Evolutionary conservation across 2,888 invertebrate genomes (phyloP).

Genomic region (Herminia tarsipennalis): DNA sequence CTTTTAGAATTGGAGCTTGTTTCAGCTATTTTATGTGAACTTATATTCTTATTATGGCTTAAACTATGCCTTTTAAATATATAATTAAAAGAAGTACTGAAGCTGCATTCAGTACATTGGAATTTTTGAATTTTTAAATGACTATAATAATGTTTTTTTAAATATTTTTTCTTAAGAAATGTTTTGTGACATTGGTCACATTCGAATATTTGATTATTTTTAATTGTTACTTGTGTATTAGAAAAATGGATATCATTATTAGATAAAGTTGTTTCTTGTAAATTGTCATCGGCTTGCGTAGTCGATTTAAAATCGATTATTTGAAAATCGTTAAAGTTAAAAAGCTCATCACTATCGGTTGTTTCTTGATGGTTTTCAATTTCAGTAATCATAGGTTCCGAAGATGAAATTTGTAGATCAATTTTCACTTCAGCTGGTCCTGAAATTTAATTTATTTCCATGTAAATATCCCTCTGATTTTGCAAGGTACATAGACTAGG

Average conservation of each 20-base stretch:
- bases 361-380: not conserved
- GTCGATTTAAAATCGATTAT: not conserved
- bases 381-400: too few relatives aligned
- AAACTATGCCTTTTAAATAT: not conserved
- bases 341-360: not conserved
- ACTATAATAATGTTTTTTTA: not conserved
- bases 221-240: not conserved
- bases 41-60: too few relatives aligned
- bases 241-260: not conserved
- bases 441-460: too few relatives aligned
- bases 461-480: too few relatives aligned
- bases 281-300: not conserved
- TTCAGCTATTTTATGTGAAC: too few relatives aligned
- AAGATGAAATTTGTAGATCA: too few relatives aligned
- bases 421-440: too few relatives aligned
- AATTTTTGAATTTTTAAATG: not conserved
- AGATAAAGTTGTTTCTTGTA: not conserved
- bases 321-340: slow-evolving; percentile 1
- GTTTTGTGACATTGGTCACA: not conserved
- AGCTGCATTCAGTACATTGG: slow-evolving; percentile 1
- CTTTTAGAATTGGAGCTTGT: too few relatives aligned
- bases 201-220: not conserved
- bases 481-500: too few relatives aligned
- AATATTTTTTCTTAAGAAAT: not conserved
- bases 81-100: not conserved